Evolutionary conservation across 2,888 invertebrate genomes (phyloP).

Genomic region (Spodoptera littoralis): DNA sequence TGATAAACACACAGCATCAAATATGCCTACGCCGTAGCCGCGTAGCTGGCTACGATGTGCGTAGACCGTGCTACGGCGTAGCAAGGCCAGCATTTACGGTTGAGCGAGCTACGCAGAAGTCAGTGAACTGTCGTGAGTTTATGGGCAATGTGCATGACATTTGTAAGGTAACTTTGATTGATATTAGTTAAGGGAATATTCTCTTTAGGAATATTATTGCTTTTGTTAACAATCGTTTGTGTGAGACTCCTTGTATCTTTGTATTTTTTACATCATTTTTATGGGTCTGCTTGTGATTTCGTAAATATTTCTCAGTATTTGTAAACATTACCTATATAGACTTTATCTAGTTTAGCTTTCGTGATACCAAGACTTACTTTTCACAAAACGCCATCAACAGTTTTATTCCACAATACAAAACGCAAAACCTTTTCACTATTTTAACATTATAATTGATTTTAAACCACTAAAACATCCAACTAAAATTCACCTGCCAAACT

Average conservation of each 20-base stretch:
- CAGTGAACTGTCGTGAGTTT: constrained; percentile 33
- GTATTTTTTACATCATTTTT: too few relatives aligned
- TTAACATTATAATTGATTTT: too few relatives aligned
- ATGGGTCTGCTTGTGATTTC: too few relatives aligned
- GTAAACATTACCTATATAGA: too few relatives aligned
- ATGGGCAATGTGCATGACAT: constrained; percentile 26
- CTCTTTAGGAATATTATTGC: too few relatives aligned
- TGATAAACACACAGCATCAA: constrained; percentile 12
- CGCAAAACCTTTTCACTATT: too few relatives aligned
- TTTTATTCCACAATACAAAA: not conserved
- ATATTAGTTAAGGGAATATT: constrained; percentile 19
- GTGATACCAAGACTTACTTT: not conserved
- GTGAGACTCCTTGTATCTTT: too few relatives aligned
- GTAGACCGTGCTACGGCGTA: constrained; percentile 66
- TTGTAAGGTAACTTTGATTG: constrained; percentile 32
- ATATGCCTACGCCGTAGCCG: constrained; percentile 52
- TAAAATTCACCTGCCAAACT: too few relatives aligned
- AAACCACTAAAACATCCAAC: not conserved
- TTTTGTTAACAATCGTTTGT: too few relatives aligned
- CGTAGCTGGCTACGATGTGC: constrained; percentile 59
- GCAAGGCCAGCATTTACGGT: constrained; percentile 48
- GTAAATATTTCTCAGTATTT: too few relatives aligned
- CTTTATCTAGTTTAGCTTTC: too few relatives aligned
- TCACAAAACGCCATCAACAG: not conserved
- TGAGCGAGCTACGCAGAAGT: constrained; percentile 35